These are phyloP conservation scores for Meriones psammophilus DNA, from an alignment of 2,797 vertebrate species.

Conservation along the genomic window DNA sequence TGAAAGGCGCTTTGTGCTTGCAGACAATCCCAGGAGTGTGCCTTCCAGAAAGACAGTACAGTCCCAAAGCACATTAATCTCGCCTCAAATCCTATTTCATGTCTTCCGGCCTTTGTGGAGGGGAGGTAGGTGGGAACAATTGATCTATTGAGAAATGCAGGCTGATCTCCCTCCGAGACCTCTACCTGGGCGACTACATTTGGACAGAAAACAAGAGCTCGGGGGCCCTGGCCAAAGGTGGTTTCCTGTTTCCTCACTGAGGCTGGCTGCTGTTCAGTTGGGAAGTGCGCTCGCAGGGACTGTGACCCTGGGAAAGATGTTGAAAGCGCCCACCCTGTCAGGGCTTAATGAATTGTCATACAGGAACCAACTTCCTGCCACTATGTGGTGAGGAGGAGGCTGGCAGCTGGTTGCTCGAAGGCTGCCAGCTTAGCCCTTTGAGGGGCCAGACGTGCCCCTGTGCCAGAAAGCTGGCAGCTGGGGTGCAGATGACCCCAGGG, in stretches of 20 bases:
- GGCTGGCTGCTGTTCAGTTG: slow-evolving; percentile 81
- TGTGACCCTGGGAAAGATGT: slow-evolving; percentile 77
- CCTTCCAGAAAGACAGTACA: slow-evolving; percentile 68
- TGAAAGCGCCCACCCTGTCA: slow-evolving; percentile 74
- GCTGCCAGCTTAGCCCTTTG: slow-evolving; percentile 56
- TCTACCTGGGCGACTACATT: slow-evolving; percentile 87
- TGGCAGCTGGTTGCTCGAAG: slow-evolving; percentile 38
- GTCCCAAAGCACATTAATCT: slow-evolving; percentile 69
- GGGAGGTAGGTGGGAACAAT: slow-evolving; percentile 84
- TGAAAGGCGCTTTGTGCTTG: slow-evolving; percentile 81
- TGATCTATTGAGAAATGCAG: slow-evolving; percentile 85
- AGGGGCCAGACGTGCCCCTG: background rate
- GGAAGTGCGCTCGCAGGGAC: slow-evolving; percentile 69
- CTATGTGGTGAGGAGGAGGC: background rate
- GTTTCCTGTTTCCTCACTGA: slow-evolving; percentile 82
- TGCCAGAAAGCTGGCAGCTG: slow-evolving; percentile 48
- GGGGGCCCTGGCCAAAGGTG: slow-evolving; percentile 80
- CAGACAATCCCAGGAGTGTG: slow-evolving; percentile 82
- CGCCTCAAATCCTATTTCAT: slow-evolving; percentile 82
- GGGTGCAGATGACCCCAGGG: background rate
- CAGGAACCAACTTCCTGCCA: slow-evolving; percentile 76
- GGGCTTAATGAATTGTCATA: slow-evolving; percentile 80
- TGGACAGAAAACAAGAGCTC: slow-evolving; percentile 82
- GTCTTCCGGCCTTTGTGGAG: slow-evolving; percentile 85
- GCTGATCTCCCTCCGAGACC: slow-evolving; percentile 83